A percentile compares a stretch with the other conserved stretches of the same genome.
Conservation (phyloP, 1,140 invertebrate species). For the Caenorhabditis remanei region DNA sequence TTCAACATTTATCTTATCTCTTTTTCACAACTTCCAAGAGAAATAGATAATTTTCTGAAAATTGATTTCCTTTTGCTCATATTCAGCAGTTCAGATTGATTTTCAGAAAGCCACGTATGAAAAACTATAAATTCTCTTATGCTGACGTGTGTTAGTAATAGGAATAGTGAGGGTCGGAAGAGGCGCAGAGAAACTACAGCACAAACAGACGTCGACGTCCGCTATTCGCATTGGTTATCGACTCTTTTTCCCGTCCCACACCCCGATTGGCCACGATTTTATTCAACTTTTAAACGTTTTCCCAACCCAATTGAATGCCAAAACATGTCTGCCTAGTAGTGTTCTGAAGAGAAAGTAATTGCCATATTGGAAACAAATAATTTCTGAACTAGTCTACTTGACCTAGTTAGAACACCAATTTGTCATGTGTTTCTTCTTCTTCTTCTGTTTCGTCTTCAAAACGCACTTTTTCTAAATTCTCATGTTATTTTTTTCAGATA, state of each 20-base stretch:
- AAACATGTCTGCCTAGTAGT: not conserved
- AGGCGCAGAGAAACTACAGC: conserved; percentile 22
- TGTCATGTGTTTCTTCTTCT: not conserved
- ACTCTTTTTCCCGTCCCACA: not conserved
- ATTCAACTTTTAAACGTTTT: not conserved
- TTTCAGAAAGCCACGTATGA: not conserved
- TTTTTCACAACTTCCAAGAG: not conserved
- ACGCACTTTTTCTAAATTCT: not conserved
- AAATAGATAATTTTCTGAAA: not conserved
- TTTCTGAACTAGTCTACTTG: conserved; percentile 33
- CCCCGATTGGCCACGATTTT: not conserved
- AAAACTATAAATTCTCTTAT: conserved; percentile 29
- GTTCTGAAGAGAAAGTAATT: conserved; percentile 18
- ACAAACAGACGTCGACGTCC: conserved; percentile 53
- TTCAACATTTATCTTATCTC: not conserved
- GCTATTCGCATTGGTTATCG: conserved; percentile 34
- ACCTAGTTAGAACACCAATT: conserved; percentile 18
- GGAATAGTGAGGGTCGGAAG: not conserved
- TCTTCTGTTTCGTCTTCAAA: not conserved
- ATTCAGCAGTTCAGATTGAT: too few relatives aligned
- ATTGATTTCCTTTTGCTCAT: not conserved
- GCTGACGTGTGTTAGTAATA: conserved; percentile 31
- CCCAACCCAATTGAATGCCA: not conserved
- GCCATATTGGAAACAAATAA: not conserved
- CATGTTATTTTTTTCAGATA: conserved; percentile 10